Conservation (phyloP, 2,797 vertebrate species). For the Pantherophis alleghaniensis region DNA sequence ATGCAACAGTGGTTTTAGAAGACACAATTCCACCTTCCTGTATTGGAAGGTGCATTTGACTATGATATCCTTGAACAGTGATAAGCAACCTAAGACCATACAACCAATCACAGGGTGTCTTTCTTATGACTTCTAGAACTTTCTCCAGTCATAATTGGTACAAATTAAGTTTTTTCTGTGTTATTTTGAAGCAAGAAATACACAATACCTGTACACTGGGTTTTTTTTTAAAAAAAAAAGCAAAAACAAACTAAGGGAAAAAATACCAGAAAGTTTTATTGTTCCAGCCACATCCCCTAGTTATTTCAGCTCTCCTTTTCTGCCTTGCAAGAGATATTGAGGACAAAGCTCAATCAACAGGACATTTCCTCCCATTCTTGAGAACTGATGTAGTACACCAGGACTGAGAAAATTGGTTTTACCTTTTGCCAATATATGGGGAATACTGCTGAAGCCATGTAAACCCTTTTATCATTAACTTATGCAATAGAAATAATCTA, state of each 20-base stretch:
- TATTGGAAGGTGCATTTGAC: background rate
- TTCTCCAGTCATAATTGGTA: background rate
- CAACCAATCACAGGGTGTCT: background rate
- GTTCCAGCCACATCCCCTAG: background rate
- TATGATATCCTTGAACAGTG: background rate
- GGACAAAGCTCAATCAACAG: background rate
- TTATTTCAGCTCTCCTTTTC: background rate
- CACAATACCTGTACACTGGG: background rate
- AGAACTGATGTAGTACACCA: background rate
- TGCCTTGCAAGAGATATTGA: background rate
- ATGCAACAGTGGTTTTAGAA: background rate
- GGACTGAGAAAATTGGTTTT: conserved; percentile 5
- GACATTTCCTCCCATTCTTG: background rate
- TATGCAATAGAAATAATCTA: conserved; percentile 65
- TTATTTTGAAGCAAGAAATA: background rate
- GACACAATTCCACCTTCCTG: background rate
- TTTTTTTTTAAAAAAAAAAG: background rate
- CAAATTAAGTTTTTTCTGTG: background rate
- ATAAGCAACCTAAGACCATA: background rate
- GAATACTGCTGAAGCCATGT: conserved; percentile 62
- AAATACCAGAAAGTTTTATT: background rate
- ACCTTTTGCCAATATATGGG: conserved; percentile 9
- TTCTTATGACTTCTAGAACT: background rate
- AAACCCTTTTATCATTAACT: conserved; percentile 67
- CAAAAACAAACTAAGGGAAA: background rate